These are phyloP conservation scores for Oophaga pumilio DNA, from an alignment of 2,113 vertebrate genomes.

Conservation along the genomic window DNA sequence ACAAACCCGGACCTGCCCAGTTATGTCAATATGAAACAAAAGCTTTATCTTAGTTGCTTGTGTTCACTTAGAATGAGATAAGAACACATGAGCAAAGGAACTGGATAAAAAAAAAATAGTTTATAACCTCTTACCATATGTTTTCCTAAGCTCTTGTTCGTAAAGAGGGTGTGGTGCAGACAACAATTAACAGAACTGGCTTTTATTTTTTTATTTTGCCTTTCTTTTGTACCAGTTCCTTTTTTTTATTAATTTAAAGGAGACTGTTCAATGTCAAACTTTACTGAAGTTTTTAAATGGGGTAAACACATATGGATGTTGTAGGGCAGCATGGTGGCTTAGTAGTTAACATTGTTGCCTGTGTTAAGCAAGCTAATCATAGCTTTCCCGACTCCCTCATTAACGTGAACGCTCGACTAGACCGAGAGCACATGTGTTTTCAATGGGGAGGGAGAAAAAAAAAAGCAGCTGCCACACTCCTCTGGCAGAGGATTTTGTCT, in stretches of 20 bases:
- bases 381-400: no score
- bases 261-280: not conserved
- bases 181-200: slow-evolving; percentile 46
- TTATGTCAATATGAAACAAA: slow-evolving; percentile 74
- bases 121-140: slow-evolving; percentile 63
- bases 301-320: not conserved
- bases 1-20: slow-evolving; percentile 70
- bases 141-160: slow-evolving; percentile 60
- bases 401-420: no score
- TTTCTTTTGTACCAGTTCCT: no score
- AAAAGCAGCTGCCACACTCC: no score
- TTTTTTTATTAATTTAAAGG: not conserved
- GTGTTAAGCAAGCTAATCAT: no score
- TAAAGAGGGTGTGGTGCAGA: slow-evolving; percentile 46
- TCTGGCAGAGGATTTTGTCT: no score
- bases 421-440: no score
- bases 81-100: slow-evolving; percentile 59
- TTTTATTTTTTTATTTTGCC: not conserved
- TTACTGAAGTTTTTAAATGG: not conserved
- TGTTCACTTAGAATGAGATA: slow-evolving; percentile 69
- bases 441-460: no score
- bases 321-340: not conserved
- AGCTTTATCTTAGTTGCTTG: slow-evolving; percentile 68
- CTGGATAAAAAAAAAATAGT: slow-evolving; percentile 53
- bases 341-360: no score